A percentile compares a stretch with the other conserved stretches of the same genome.
Evolutionary conservation across 2,113 vertebrate species (phyloP).

Genomic region (Silurus glanis): DNA sequence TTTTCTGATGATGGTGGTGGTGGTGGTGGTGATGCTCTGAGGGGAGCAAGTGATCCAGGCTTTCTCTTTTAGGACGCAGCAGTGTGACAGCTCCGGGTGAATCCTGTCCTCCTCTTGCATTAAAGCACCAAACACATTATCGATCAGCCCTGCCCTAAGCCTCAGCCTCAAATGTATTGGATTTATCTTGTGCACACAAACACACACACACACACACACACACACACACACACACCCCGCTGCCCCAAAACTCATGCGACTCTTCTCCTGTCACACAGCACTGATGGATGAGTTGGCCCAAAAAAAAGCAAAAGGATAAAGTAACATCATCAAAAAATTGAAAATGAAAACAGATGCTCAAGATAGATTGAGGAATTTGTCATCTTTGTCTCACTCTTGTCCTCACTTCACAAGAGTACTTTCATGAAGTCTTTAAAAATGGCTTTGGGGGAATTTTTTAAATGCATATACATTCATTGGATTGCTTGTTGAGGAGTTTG

Average conservation of each 20-base stretch:
- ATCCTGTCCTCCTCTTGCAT: conserved; percentile 13
- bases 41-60: conserved; percentile 16
- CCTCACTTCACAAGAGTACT: background rate
- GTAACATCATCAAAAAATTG: conserved; percentile 61
- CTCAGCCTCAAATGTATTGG: conserved; percentile 64
- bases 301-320: conserved; percentile 35
- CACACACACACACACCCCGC: conserved; percentile 8
- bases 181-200: conserved; percentile 61
- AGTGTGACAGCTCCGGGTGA: conserved; percentile 20
- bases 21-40: background rate
- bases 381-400: conserved; percentile 14
- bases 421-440: background rate
- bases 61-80: conserved; percentile 20
- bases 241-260: conserved; percentile 53
- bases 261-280: conserved; percentile 59
- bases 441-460: background rate
- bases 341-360: conserved; percentile 23
- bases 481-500: background rate
- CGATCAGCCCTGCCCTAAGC: conserved; percentile 27
- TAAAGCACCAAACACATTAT: conserved; percentile 38
- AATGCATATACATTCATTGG: background rate
- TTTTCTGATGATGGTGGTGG: background rate
- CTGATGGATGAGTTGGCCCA: conserved; percentile 65
- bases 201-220: conserved; percentile 14
- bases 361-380: conserved; percentile 67